phyloP scores from a whole-genome alignment of 2,113 vertebrate species.

The Bubo bubo region DNA sequence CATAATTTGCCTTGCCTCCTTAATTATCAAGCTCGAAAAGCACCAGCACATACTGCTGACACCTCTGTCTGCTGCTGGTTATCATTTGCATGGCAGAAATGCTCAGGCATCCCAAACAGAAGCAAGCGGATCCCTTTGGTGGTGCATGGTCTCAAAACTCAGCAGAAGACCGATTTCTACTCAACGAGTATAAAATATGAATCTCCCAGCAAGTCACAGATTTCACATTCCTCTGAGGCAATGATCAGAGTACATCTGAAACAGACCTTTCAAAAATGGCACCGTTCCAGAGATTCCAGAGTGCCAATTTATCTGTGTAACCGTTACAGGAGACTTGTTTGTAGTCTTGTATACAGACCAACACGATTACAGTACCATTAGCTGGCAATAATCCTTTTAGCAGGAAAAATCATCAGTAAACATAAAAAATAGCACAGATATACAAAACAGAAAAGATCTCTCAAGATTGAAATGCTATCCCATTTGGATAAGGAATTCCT shows the following conservation, averaged over 20 bases:
- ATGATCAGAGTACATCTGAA: background rate
- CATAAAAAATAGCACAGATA: background rate
- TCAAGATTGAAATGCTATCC: background rate
- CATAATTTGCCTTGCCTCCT: background rate
- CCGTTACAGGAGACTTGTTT: background rate
- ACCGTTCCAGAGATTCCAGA: background rate
- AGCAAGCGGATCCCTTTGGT: background rate
- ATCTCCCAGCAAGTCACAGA: background rate
- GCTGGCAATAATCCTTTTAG: background rate
- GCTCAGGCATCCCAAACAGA: background rate
- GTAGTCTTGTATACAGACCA: background rate
- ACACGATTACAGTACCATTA: background rate
- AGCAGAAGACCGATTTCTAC: background rate
- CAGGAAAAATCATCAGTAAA: background rate
- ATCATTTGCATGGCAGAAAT: background rate
- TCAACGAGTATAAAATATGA: background rate
- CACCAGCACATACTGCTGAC: fast-evolving
- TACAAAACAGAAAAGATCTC: background rate
- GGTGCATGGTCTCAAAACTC: background rate
- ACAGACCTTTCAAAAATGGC: background rate
- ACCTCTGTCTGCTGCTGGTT: background rate
- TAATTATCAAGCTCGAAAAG: background rate
- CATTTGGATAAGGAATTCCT: background rate
- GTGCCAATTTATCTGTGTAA: background rate
- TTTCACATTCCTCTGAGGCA: background rate